Conservation (phyloP, 2,113 vertebrate genomes). For the Hydrolagus affinis region DNA sequence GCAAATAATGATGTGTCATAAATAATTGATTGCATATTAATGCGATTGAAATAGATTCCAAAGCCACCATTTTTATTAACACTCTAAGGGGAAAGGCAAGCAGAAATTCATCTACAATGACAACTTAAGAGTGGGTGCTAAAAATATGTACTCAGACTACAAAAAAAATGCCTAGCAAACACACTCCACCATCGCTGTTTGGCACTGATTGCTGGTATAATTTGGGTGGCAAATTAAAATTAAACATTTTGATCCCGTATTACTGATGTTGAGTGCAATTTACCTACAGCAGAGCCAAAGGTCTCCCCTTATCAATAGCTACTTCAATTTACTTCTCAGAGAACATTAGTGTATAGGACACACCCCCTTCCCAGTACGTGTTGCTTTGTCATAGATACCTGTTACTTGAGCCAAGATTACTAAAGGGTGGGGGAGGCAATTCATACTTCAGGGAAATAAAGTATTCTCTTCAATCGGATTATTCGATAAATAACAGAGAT, state of each 20-base stretch:
- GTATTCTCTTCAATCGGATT: background rate
- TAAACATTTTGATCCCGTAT: background rate
- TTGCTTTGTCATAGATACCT: too few relatives aligned
- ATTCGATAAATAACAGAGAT: background rate
- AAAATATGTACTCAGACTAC: background rate
- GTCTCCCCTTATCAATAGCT: background rate
- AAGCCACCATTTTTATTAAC: slow-evolving; percentile 43
- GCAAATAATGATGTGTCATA: slow-evolving; percentile 97
- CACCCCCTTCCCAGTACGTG: too few relatives aligned
- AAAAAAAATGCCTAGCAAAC: background rate
- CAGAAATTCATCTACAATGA: background rate
- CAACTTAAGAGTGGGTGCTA: background rate
- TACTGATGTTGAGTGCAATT: background rate
- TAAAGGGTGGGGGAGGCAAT: background rate
- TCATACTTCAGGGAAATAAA: background rate
- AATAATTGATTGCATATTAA: slow-evolving; percentile 98
- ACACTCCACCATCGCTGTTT: background rate
- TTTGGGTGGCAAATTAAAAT: background rate
- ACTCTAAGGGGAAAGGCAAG: background rate
- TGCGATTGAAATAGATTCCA: slow-evolving; percentile 86
- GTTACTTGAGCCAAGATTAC: background rate
- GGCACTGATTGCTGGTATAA: background rate
- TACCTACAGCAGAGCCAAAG: background rate
- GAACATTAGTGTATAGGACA: background rate
- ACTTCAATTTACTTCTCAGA: background rate